These are phyloP conservation scores for Lepidonotus clava DNA, from an alignment of 2,888 invertebrate species.

Conservation along the genomic window DNA sequence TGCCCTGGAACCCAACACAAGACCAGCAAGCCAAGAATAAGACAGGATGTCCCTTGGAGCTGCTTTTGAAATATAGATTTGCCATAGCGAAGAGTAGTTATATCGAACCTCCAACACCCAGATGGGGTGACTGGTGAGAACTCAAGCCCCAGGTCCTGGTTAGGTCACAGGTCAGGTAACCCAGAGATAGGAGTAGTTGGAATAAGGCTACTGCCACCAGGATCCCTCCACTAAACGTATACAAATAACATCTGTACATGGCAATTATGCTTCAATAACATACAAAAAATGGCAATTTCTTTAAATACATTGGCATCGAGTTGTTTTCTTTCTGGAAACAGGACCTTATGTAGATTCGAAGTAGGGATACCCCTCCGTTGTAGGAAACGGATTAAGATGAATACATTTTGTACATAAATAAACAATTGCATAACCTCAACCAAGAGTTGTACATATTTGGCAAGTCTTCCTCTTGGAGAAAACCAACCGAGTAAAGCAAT, in stretches of 20 bases:
- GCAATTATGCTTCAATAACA: conserved; percentile 36
- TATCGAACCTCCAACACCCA: too few species aligned
- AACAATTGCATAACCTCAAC: conserved; percentile 46
- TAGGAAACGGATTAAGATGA: not conserved
- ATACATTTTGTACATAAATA: conserved; percentile 43
- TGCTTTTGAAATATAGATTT: too few species aligned
- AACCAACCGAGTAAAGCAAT: conserved; percentile 37
- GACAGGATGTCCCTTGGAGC: too few species aligned
- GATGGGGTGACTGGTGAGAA: too few species aligned
- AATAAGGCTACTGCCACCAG: too few species aligned
- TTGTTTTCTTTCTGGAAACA: not conserved
- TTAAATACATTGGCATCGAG: conserved; percentile 16
- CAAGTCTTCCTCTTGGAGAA: conserved; percentile 45
- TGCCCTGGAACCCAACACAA: too few species aligned
- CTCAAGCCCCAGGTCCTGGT: too few species aligned
- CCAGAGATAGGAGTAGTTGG: conserved; percentile 13
- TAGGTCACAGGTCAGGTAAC: too few species aligned
- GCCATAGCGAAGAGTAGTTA: too few species aligned
- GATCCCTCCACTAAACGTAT: not conserved
- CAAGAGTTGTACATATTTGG: conserved; percentile 41
- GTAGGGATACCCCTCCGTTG: not conserved
- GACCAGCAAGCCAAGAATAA: too few species aligned
- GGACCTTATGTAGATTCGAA: not conserved
- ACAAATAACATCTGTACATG: conserved; percentile 32
- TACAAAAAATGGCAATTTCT: conserved; percentile 7